Base-by-base conservation (phyloP, 2,113 vertebrate species). In the Spizaetus ornatus region DNA sequence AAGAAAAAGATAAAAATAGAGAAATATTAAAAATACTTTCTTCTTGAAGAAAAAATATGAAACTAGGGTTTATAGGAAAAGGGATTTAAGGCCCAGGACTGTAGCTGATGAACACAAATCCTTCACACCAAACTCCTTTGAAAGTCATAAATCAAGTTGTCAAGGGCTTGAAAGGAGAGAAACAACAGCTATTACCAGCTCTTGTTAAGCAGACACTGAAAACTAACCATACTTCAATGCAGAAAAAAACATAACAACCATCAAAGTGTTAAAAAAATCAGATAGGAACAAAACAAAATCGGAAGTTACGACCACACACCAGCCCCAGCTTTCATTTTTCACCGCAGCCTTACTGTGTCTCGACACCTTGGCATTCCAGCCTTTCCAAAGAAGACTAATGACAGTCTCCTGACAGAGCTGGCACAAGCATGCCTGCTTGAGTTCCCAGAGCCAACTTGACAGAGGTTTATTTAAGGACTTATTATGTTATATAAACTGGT, bases 401-500 rank as follows among this genome's bases (percentile, higher is more conserved):
- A 92, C 93, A 88, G 90, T 77, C 88, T 95, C 62, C 86, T 88
- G 82, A 88, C 6, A 0, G 80, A 76, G 94, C 82, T 96, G 96
- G 94, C 95, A 92, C 82, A 65, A 65, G 42, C 65, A 0, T 19
- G 18, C 42, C 72, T 91, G 82, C 82, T 76, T 58, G 9, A 50
- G 61, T 82, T 97, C 94, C 91, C 93, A 95, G 94, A 86, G 93
- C 85, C 96, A 93, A 10, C 76, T 70, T 86, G 87, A 92, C 29
- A 11, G 91, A 90, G 92, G 97, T 91, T 94, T 97, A 96, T 96
- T 95, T 97, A 96, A 96, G 96, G 97, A 80, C 92, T 96, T 84
- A 86, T 53, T 92, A 83, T 86, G 79, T 93, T 95, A 94, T 70
- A 95, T 96, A 93, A 86, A 97, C 95, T 91, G 91, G 95, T 93